Evolutionary conservation across 2,113 vertebrate genomes (phyloP), one percentile per base, ranked within the genome.

Genomic region (Tringa solitaria): DNA sequence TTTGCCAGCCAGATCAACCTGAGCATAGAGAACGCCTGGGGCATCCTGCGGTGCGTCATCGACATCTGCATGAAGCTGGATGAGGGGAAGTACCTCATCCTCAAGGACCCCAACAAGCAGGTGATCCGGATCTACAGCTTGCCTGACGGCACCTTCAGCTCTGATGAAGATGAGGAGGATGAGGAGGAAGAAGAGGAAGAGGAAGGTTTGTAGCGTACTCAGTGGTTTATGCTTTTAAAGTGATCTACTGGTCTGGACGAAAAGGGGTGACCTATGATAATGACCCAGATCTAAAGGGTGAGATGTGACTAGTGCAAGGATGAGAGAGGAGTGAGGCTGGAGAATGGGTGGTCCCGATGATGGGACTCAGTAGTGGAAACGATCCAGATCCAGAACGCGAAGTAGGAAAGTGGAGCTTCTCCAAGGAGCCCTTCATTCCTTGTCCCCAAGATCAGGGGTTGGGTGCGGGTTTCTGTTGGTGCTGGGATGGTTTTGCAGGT

Each of bases 21-120:
- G 98, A 99, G 99, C 79, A 99, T 99, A 97, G 99, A 99, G 98
- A 99, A 99, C 0, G 99, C 99, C 89, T 99, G 99, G 99, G 99
- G 99, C 59, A 99, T 99, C 97, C 98, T 99, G 83, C 99, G 99
- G 41, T 99, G 99, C 0, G 99, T 99, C 97, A 99, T 99, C 16
- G 99, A 99, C 95, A 99, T 99, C 98, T 99, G 99, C 98, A 99
- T 99, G 98, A 99, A 99, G 87, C 98, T 99, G 97, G 99, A 99
- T 22, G 99, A 99, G 98, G 99, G 99, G 80, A 99, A 99, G 92
- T 99, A 99, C 98, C 99, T 99, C 91, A 99, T 99, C 98, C 99
- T 99, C 68, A 99, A 99, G 97, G 99, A 99, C 97, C 99, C 99
- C 94, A 99, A 99, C 98, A 99, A 99, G 98, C 99, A 99, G 99